phyloP scores from a whole-genome alignment of 2,888 invertebrate species.

The Watsonalla binaria region DNA sequence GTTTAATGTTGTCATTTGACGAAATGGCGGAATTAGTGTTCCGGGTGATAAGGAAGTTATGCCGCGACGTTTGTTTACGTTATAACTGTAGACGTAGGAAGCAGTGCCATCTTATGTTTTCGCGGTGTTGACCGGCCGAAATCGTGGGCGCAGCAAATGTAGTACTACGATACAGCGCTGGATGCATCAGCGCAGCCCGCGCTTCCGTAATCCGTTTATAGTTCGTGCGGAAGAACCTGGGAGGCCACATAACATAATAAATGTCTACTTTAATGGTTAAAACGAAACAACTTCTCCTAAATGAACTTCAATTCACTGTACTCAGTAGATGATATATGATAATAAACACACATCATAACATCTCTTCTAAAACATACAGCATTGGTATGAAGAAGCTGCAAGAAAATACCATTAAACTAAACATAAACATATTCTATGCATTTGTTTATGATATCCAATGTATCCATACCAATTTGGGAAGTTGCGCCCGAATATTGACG shows the following conservation, averaged over 20 bases:
- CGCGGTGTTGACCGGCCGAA: constrained; percentile 24
- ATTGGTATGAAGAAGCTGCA: too few relatives aligned
- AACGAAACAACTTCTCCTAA: not conserved
- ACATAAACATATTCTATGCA: too few relatives aligned
- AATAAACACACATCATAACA: too few relatives aligned
- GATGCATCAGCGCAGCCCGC: constrained; percentile 34
- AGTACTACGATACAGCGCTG: constrained; percentile 19
- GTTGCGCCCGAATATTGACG: constrained; percentile 51
- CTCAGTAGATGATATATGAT: too few relatives aligned
- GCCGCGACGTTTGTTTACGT: constrained; percentile 39
- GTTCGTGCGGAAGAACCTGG: constrained; percentile 61
- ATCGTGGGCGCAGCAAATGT: constrained; percentile 25
- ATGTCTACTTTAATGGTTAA: not conserved
- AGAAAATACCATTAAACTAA: too few relatives aligned
- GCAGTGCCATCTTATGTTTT: constrained; percentile 32
- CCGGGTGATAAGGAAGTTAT: constrained; percentile 60
- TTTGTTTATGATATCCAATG: constrained; percentile 7
- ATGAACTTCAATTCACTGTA: not conserved
- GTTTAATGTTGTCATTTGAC: constrained; percentile 29
- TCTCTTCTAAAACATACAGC: too few relatives aligned
- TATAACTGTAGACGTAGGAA: constrained; percentile 24
- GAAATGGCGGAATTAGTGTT: constrained; percentile 40
- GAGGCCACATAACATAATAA: constrained; percentile 31
- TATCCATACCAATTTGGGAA: constrained; percentile 33
- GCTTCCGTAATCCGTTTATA: constrained; percentile 70